Percentiles rank a stretch among this genome's conserved stretches.
Conservation (phyloP, 2,113 vertebrate genomes). For the Ailurus styani region DNA sequence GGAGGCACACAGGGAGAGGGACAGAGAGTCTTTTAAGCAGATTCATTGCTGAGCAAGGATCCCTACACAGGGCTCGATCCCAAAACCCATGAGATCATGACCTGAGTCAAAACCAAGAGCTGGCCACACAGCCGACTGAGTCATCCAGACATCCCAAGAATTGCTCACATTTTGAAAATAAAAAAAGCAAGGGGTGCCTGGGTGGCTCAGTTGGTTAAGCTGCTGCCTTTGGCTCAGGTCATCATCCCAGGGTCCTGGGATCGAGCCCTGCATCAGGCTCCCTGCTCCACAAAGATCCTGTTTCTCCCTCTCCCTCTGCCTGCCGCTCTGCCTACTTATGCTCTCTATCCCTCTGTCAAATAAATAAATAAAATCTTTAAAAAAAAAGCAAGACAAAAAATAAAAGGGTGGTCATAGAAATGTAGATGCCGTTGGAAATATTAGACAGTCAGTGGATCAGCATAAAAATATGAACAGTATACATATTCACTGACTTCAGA, state of each 20-base stretch:
- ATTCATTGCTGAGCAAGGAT: not conserved
- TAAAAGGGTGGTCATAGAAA: not conserved
- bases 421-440: not conserved
- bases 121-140: not conserved
- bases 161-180: not conserved
- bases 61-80: not conserved
- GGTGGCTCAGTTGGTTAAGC: no score
- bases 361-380: not conserved
- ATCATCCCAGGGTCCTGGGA: no score
- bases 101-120: not conserved
- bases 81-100: not conserved
- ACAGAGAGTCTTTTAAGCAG: not conserved
- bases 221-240: no score
- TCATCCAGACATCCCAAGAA: not conserved
- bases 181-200: not conserved
- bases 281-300: no score
- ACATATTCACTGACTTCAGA: not conserved
- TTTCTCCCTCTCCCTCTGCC: no score
- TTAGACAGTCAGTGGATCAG: not conserved
- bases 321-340: no score
- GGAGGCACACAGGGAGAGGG: not conserved
- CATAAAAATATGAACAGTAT: not conserved
- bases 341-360: no score
- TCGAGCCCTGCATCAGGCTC: no score
- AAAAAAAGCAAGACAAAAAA: not conserved